These are phyloP conservation scores for Rissa tridactyla DNA, from an alignment of 2,113 vertebrate genomes.

Conservation along the genomic window DNA sequence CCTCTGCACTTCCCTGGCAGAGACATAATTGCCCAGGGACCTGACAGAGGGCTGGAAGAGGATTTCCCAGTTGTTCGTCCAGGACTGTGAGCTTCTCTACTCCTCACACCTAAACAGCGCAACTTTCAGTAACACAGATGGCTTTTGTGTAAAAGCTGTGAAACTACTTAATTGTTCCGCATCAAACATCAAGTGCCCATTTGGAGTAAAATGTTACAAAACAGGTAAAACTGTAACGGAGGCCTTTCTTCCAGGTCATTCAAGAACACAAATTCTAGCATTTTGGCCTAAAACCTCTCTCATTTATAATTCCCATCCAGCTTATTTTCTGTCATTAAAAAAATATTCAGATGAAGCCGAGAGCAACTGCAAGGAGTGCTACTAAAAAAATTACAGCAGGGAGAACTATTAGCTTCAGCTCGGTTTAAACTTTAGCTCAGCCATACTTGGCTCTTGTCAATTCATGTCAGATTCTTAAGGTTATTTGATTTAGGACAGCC, in stretches of 20 bases:
- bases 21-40: background rate
- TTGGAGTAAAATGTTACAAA: background rate
- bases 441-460: conserved; percentile 57
- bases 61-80: background rate
- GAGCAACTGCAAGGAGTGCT: background rate
- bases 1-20: background rate
- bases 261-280: background rate
- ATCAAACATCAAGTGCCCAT: background rate
- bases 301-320: background rate
- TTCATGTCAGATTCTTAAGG: conserved; percentile 44
- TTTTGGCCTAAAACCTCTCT: background rate
- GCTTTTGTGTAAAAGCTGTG: background rate
- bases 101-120: background rate
- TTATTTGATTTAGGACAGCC: conserved; percentile 63
- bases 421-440: conserved; percentile 27
- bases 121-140: background rate
- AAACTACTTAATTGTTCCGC: background rate
- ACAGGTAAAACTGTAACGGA: background rate
- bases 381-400: background rate
- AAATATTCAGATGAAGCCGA: background rate
- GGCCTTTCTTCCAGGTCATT: background rate
- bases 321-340: background rate
- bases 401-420: conserved; percentile 11
- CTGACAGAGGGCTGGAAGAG: background rate
- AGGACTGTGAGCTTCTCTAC: background rate